Conservation (phyloP, 1,140 invertebrate species). For the Oncopodura yosiiana region DNA sequence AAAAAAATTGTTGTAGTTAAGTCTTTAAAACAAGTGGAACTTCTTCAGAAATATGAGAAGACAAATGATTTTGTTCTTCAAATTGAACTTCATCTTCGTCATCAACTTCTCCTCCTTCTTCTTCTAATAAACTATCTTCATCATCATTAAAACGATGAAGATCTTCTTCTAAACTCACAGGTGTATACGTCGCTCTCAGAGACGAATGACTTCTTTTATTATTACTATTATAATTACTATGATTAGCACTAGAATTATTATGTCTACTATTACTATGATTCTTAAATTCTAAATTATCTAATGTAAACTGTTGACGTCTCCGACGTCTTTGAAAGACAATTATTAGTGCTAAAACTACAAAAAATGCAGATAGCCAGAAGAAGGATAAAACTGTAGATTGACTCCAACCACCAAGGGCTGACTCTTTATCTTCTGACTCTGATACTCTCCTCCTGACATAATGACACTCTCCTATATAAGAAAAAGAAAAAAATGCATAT, state of each 20-base stretch:
- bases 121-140: no score
- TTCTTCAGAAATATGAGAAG: conserved; percentile 19
- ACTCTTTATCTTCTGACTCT: conserved; percentile 17
- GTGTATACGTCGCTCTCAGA: conserved; percentile 18
- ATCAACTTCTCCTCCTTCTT: no score
- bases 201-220: conserved; percentile 4
- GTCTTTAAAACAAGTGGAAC: conserved; percentile 33
- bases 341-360: conserved; percentile 14
- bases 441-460: conserved; percentile 31
- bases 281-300: no score
- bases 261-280: no score
- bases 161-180: conserved; percentile 20
- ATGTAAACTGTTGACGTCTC: not conserved
- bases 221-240: not conserved
- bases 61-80: conserved; percentile 9
- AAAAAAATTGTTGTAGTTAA: conserved; percentile 13
- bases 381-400: conserved; percentile 24
- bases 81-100: conserved; percentile 9
- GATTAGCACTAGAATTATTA: conserved; percentile 1
- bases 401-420: conserved; percentile 17
- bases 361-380: conserved; percentile 30
- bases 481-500: not conserved
- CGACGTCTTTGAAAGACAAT: conserved; percentile 17
- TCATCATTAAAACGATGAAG: not conserved
- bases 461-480: conserved; percentile 30